A percentile compares a stretch with the other conserved stretches of the same genome.
These are phyloP conservation scores for Scelioninae gen. 2 DNA, from an alignment of 2,888 invertebrate species.

Conservation along the genomic window DNA sequence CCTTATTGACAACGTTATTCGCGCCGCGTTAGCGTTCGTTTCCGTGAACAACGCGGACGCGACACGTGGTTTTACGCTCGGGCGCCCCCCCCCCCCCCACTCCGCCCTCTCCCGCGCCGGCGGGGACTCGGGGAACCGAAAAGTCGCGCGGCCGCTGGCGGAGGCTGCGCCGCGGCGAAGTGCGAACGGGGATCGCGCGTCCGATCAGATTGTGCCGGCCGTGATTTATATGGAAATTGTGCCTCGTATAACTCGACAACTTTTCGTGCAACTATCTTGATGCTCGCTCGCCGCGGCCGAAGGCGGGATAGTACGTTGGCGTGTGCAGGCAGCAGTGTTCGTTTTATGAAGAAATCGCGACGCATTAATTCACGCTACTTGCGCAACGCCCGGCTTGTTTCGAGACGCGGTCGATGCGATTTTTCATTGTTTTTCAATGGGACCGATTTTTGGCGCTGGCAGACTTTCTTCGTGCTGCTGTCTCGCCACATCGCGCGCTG, in stretches of 20 bases:
- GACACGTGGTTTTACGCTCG: slow-evolving; percentile 32
- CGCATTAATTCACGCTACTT: slow-evolving; percentile 37
- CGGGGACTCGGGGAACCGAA: slow-evolving; percentile 34
- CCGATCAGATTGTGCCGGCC: slow-evolving; percentile 51
- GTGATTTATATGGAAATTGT: slow-evolving; percentile 61
- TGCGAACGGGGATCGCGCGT: slow-evolving; percentile 50
- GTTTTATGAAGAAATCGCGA: slow-evolving; percentile 49
- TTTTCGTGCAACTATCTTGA: slow-evolving; percentile 59
- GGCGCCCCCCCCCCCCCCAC: slow-evolving; percentile 1
- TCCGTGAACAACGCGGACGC: slow-evolving; percentile 52
- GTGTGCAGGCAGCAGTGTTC: slow-evolving; percentile 47
- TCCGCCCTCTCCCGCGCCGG: no score
- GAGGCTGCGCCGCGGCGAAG: slow-evolving; percentile 32
- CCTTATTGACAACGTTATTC: slow-evolving; percentile 44
- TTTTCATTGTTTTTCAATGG: no score
- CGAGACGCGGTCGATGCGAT: no score
- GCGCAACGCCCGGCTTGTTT: slow-evolving; percentile 13
- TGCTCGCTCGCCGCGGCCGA: slow-evolving; percentile 52
- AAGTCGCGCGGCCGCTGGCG: slow-evolving; percentile 20
- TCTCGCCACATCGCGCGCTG: no score
- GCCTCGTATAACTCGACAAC: slow-evolving; percentile 59
- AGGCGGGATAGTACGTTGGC: slow-evolving; percentile 54
- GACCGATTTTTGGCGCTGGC: no score
- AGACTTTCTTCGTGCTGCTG: no score
- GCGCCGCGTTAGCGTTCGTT: slow-evolving; percentile 48